Percentiles rank a stretch among this genome's conserved stretches.
These are phyloP conservation scores for Vanessa tameamea DNA, from an alignment of 1,140 invertebrate species.

Conservation along the genomic window DNA sequence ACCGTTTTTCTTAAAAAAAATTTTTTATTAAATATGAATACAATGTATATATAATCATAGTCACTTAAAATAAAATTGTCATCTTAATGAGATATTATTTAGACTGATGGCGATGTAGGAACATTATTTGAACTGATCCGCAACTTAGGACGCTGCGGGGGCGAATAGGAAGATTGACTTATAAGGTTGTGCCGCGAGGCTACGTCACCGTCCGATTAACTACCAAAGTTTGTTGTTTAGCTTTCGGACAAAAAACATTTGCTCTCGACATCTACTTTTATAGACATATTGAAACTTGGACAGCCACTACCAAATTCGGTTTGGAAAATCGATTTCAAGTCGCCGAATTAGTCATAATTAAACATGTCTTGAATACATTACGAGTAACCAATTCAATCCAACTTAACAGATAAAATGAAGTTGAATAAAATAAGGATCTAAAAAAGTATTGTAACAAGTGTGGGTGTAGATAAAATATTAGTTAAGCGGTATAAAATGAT, in stretches of 20 bases:
- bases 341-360: constrained; percentile 19
- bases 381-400: not conserved
- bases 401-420: not conserved
- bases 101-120: constrained; percentile 4
- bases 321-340: constrained; percentile 27
- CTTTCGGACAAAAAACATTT: constrained; percentile 60
- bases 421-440: not conserved
- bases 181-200: constrained; percentile 62
- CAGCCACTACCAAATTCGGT: constrained; percentile 45
- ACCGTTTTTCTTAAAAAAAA: no score
- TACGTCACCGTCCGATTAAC: constrained; percentile 72
- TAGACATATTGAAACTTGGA: constrained; percentile 60
- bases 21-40: no score
- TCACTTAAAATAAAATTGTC: constrained; percentile 7
- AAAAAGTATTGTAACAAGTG: not conserved
- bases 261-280: constrained; percentile 60
- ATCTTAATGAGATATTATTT: constrained; percentile 19
- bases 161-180: constrained; percentile 73
- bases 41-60: no score
- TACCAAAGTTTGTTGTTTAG: constrained; percentile 54
- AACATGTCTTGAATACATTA: constrained; percentile 8
- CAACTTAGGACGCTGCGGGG: constrained; percentile 57
- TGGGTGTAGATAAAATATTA: no score
- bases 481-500: no score
- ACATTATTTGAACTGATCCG: constrained; percentile 35